Conservation (phyloP, 2,113 vertebrate species). For the Rhadina sibilatrix region DNA sequence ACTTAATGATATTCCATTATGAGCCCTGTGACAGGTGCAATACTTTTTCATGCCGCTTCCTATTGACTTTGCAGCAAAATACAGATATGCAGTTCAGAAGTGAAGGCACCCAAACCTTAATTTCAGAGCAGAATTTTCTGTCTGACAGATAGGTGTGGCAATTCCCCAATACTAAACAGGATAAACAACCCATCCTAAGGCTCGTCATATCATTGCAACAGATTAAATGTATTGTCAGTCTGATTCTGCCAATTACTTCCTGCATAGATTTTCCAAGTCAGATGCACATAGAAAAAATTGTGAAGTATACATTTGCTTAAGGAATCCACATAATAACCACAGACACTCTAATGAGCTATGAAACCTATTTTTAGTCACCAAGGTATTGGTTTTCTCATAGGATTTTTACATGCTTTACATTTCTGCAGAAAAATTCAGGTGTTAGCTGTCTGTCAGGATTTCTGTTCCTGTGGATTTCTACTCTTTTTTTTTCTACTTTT, state of each 20-base stretch:
- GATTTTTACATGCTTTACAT: neutral
- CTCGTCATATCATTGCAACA: neutral
- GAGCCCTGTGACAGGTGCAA: neutral
- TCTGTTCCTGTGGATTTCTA: neutral
- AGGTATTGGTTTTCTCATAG: neutral
- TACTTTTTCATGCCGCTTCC: constrained; percentile 13
- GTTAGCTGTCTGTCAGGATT: neutral
- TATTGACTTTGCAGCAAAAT: constrained; percentile 32
- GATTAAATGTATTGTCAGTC: neutral
- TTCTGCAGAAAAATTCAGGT: neutral
- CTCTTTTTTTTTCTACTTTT: neutral
- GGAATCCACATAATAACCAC: neutral
- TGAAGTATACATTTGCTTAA: neutral
- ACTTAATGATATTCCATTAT: constrained; percentile 5
- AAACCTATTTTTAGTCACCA: neutral
- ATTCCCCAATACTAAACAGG: neutral
- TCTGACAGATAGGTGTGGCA: neutral
- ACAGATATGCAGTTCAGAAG: neutral
- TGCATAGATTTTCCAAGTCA: neutral
- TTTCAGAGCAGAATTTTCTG: neutral
- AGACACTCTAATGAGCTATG: neutral
- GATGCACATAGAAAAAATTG: neutral
- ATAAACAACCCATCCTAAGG: neutral
- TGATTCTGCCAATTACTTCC: neutral
- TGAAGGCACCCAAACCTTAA: neutral